Percentiles rank a stretch among this genome's conserved stretches.
Evolutionary conservation across 2,113 vertebrate genomes (phyloP).

Genomic region (Felis catus): F.catus_Fca126_mat1.0 CM031418.1:80861001-80861500

Average conservation of each 20-base stretch:
- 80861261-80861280: not conserved
- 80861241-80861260: constrained; percentile 29
- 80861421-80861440: no score
- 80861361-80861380: no score
- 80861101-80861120: not conserved
- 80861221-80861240: constrained; percentile 17
- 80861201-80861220: constrained; percentile 11
- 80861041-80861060: not conserved
- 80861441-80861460: no score
- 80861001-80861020: not conserved
- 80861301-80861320: not conserved
- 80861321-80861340: no score
- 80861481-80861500: no score
- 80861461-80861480: no score
- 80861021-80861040: constrained; percentile 32
- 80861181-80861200: not conserved
- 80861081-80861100: not conserved
- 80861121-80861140: not conserved
- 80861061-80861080: not conserved
- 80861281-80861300: not conserved
- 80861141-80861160: not conserved
- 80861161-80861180: not conserved
- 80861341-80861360: no score
- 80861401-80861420: no score
- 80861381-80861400: no score